Conservation (phyloP, 2,113 vertebrate genomes). For the Podilymbus podiceps region DNA sequence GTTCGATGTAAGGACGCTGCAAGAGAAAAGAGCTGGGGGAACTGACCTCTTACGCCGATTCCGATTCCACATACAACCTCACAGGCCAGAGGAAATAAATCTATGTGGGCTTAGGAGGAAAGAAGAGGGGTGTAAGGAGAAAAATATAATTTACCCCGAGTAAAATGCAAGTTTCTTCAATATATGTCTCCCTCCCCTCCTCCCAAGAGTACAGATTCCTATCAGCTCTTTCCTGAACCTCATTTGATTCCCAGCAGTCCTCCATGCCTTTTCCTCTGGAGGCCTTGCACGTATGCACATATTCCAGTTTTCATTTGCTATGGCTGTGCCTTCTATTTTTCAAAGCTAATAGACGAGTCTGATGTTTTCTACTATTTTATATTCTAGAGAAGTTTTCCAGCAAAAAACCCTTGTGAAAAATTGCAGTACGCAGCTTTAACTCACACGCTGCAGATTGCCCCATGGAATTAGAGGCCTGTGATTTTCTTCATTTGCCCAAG, state of each 20-base stretch:
- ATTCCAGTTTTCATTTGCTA: not conserved
- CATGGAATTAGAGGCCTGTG: not conserved
- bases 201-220: not conserved
- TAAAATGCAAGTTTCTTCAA: not conserved
- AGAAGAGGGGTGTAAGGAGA: not conserved
- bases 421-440: not conserved
- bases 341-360: not conserved
- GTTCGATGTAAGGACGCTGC: not conserved
- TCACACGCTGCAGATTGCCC: not conserved
- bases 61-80: not conserved
- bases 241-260: not conserved
- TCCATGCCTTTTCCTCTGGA: not conserved
- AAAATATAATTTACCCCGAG: not conserved
- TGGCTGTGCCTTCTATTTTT: not conserved
- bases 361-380: not conserved
- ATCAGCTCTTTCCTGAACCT: not conserved
- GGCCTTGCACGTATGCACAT: not conserved
- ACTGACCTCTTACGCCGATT: not conserved
- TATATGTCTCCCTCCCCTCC: not conserved
- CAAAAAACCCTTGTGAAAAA: slow-evolving; percentile 1
- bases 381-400: not conserved
- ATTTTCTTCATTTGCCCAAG: not conserved
- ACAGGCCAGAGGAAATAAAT: not conserved
- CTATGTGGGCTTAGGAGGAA: rapidly evolving
- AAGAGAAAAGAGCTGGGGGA: not conserved